Conservation (phyloP, 2,888 invertebrate genomes). For the Microctonus aethiopoides region DNA sequence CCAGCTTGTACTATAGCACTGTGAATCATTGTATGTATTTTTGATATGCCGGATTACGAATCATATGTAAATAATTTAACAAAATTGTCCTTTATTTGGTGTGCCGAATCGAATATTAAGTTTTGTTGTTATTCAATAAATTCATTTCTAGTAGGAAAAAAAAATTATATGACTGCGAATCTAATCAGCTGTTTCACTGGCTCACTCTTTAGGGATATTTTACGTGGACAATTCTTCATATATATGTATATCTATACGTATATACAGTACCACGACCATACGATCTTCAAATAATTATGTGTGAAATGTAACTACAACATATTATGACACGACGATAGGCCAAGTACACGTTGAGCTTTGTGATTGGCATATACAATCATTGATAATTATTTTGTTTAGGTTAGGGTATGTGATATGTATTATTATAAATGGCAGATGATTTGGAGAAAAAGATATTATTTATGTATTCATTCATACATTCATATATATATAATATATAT, state of each 20-base stretch:
- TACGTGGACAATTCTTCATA: conserved; percentile 4
- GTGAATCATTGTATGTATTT: conserved; percentile 31
- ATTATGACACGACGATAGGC: conserved; percentile 3
- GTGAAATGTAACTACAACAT: not conserved
- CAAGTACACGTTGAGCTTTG: conserved; percentile 27
- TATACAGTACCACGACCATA: not conserved
- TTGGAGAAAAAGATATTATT: too few species aligned
- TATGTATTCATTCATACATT: too few species aligned
- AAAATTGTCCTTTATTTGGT: not conserved
- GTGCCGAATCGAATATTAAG: not conserved
- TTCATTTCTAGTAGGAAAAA: not conserved
- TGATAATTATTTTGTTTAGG: not conserved
- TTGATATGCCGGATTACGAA: not conserved
- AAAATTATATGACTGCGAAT: not conserved
- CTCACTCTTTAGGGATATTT: conserved; percentile 10
- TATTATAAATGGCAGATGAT: not conserved
- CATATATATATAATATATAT: not conserved
- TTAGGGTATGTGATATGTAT: not conserved
- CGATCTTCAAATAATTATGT: too few species aligned
- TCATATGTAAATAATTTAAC: not conserved
- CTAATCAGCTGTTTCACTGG: conserved; percentile 29
- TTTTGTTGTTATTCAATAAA: conserved; percentile 14
- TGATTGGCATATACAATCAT: conserved; percentile 29
- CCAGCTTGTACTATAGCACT: conserved; percentile 20
- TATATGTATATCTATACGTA: not conserved